Evolutionary conservation across 1,140 invertebrate genomes (phyloP).

Genomic region (Pogonomyrmex barbatus): DNA sequence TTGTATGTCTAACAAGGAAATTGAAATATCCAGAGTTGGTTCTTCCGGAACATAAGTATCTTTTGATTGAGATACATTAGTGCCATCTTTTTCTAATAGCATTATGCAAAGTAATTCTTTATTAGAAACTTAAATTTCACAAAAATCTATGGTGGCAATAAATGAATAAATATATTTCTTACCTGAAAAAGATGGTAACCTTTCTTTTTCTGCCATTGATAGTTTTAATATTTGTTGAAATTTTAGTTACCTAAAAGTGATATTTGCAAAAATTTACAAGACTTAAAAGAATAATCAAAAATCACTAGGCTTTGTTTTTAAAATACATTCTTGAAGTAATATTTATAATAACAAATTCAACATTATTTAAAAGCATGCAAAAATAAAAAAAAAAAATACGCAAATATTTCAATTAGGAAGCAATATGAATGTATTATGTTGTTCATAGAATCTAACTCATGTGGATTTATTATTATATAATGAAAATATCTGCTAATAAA

Average conservation of each 20-base stretch:
- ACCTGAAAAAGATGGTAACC: conserved; percentile 30
- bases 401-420: neutral
- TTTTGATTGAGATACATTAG: conserved; percentile 57
- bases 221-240: neutral
- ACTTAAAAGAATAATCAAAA: neutral
- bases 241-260: conserved; percentile 26
- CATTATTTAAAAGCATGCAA: neutral
- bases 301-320: conserved; percentile 12
- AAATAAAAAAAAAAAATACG: neutral
- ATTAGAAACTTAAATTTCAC: neutral
- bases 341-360: too few species aligned
- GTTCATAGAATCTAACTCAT: neutral
- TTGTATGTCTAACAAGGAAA: conserved; percentile 79
- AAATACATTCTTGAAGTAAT: conserved; percentile 12
- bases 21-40: conserved; percentile 66
- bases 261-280: conserved; percentile 3
- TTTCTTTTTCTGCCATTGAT: conserved; percentile 55
- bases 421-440: neutral
- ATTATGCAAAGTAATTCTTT: conserved; percentile 32
- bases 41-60: conserved; percentile 70
- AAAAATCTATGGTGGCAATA: neutral
- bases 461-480: neutral
- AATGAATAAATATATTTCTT: neutral
- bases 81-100: conserved; percentile 40
- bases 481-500: neutral